Evolutionary conservation across 2,797 vertebrate genomes (phyloP).

Genomic region (Decapterus maruadsi): DNA sequence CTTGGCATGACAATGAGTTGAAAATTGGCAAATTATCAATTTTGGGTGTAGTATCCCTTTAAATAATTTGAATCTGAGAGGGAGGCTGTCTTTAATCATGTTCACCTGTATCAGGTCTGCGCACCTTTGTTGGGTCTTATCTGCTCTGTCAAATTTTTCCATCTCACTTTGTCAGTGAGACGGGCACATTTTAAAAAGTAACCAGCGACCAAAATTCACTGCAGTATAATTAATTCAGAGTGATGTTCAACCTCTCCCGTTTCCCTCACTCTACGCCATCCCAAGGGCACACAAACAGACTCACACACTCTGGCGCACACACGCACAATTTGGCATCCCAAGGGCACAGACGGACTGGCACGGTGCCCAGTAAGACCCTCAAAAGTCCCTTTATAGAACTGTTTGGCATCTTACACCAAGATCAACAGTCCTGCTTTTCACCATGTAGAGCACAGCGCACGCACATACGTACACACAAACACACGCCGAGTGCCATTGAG

Average conservation of each 20-base stretch:
- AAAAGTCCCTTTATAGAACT: conserved; percentile 81
- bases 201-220: conserved; percentile 12
- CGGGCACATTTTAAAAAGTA: neutral
- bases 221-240: conserved; percentile 47
- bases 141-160: no score
- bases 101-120: no score
- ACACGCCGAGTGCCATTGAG: conserved; percentile 29
- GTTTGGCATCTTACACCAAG: conserved; percentile 76
- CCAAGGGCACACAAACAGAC: conserved; percentile 28
- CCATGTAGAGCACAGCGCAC: conserved; percentile 34
- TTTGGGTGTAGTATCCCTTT: no score
- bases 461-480: conserved; percentile 30
- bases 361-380: conserved; percentile 68
- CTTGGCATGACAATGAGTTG: no score
- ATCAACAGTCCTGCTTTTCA: conserved; percentile 79
- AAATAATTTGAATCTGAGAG: no score
- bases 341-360: conserved; percentile 67
- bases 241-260: conserved; percentile 38
- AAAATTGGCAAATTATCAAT: no score
- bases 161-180: neutral
- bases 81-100: no score
- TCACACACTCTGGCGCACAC: conserved; percentile 8
- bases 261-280: conserved; percentile 38
- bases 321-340: conserved; percentile 59
- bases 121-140: no score